phyloP scores from a whole-genome alignment of 1,140 invertebrate species.

The Musca vetustissima region DNA sequence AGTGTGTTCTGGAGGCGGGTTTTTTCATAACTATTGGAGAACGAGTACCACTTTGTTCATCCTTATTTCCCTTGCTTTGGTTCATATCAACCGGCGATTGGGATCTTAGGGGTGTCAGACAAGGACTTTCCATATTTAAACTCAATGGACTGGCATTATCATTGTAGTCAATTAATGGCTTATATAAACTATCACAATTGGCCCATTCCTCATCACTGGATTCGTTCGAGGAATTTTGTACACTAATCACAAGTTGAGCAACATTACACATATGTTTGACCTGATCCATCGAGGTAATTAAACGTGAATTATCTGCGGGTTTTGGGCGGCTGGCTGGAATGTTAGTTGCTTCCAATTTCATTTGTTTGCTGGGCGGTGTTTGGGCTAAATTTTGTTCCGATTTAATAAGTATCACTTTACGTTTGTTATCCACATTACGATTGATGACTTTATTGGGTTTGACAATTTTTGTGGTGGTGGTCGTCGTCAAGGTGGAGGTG shows the following conservation, averaged over 20 bases:
- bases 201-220: slow-evolving; percentile 8
- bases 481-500: no score
- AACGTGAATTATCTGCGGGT: neutral
- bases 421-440: slow-evolving; percentile 32
- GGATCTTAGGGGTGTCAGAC: slow-evolving; percentile 41
- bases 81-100: slow-evolving; percentile 37
- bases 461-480: slow-evolving; percentile 44
- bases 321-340: neutral
- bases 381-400: no score
- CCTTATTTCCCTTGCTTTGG: neutral
- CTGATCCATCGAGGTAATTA: slow-evolving; percentile 14
- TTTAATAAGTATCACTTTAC: neutral
- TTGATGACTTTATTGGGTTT: slow-evolving; percentile 53
- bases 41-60: no score
- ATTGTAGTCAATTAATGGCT: slow-evolving; percentile 27
- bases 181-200: slow-evolving; percentile 1
- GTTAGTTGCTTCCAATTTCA: neutral
- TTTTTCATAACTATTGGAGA: no score
- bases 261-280: slow-evolving; percentile 14
- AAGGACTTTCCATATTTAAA: slow-evolving; percentile 40
- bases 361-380: no score
- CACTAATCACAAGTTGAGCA: slow-evolving; percentile 11
- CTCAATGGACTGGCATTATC: slow-evolving; percentile 46
- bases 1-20: no score
- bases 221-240: slow-evolving; percentile 10